phyloP scores from a whole-genome alignment of 2,797 vertebrate genomes.

The Gymnodraco acuticeps region DNA sequence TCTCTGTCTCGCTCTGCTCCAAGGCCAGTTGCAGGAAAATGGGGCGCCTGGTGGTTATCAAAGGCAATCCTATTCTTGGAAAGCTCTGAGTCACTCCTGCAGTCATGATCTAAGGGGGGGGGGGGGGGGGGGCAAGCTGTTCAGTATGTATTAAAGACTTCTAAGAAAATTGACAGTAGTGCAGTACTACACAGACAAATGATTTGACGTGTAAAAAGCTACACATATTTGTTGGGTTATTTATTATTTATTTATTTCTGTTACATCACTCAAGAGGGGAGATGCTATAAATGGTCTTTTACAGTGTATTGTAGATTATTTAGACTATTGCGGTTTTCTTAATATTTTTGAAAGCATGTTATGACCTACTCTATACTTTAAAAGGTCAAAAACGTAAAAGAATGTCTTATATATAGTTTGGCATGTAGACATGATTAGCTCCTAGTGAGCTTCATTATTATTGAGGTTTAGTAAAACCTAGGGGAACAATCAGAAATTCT shows the following conservation, averaged over 20 bases:
- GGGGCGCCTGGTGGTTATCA: constrained; percentile 70
- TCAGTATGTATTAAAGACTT: constrained; percentile 24
- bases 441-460: too few species aligned
- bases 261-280: not conserved
- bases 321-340: not conserved
- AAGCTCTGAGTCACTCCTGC: constrained; percentile 77
- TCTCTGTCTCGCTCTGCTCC: constrained; percentile 38
- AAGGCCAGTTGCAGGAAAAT: constrained; percentile 66
- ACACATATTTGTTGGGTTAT: not conserved
- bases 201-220: not conserved
- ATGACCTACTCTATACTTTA: too few species aligned
- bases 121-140: constrained; percentile 11
- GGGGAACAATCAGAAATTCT: too few species aligned
- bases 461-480: too few species aligned
- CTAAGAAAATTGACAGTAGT: not conserved
- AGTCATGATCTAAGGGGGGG: constrained; percentile 62
- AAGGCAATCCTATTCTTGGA: constrained; percentile 81
- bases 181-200: not conserved
- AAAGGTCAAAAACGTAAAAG: too few species aligned
- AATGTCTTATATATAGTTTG: too few species aligned
- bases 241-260: too few species aligned
- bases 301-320: too few species aligned
- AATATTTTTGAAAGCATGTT: not conserved
- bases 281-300: too few species aligned
- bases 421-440: too few species aligned